These are phyloP conservation scores for Haemorhous mexicanus DNA, from an alignment of 2,113 vertebrate genomes.

Conservation along the genomic window DNA sequence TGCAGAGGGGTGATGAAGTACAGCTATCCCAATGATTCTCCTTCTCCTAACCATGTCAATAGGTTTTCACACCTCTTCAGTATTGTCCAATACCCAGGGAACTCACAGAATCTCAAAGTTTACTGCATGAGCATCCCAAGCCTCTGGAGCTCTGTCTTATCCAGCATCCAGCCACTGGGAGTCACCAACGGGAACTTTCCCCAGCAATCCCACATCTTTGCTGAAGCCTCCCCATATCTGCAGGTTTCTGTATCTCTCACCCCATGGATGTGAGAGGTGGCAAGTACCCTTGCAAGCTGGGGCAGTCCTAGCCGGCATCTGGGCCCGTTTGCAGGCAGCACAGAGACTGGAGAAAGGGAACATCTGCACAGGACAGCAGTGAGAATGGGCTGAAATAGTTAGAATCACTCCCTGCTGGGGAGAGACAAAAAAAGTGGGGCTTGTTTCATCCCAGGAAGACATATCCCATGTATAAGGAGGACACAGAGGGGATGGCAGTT, in stretches of 20 bases:
- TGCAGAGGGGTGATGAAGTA: not conserved
- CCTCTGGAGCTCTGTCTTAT: not conserved
- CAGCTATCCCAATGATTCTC: not conserved
- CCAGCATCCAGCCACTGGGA: not conserved
- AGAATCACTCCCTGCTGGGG: not conserved
- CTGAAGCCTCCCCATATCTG: not conserved
- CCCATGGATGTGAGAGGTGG: not conserved
- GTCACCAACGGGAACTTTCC: not conserved
- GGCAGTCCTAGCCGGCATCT: not conserved
- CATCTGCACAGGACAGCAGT: not conserved
- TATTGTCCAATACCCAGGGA: not conserved
- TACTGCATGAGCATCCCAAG: not conserved
- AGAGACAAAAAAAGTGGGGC: not conserved
- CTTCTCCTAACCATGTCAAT: not conserved
- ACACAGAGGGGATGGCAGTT: not conserved
- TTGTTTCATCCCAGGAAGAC: not conserved
- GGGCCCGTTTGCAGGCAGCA: not conserved
- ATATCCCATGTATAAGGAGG: accelerated
- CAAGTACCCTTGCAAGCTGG: accelerated
- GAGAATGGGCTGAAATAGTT: not conserved
- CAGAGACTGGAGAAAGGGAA: not conserved
- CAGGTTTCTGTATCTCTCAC: not conserved
- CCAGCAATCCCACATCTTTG: not conserved
- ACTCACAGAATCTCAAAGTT: not conserved
- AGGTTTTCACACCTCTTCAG: not conserved